Evolutionary conservation across 2,797 vertebrate genomes (phyloP), one percentile per base, ranked within the genome.

Genomic region (Tinamus major): DNA sequence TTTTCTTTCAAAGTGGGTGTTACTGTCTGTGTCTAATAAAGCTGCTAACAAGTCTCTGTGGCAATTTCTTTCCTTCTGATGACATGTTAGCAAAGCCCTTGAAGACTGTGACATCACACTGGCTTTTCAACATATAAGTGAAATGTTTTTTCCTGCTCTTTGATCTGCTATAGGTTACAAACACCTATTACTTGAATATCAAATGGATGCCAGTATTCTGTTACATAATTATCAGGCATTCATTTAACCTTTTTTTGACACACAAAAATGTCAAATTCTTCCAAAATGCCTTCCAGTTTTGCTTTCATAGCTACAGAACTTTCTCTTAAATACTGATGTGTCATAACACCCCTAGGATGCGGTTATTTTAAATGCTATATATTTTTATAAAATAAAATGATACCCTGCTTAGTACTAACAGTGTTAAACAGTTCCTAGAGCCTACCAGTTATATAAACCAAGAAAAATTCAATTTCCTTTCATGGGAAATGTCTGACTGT

Each of bases 21-120:
- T 90, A 79, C 72, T 72, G 26, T 78, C 64, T 82, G 21, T 59
- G 68, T 86, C 85, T 86, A 89, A 92, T 76, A 94, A 84, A 91
- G 58, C 63, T 56, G 49, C 55, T 96, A 93, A 94, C 44, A 90
- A 96, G 41, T 49, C 62, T 92, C 68, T 51, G 74, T 6, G 10
- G 76, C 46, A 84, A 13, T 89, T 79, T 70, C 13, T 75, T 96
- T 86, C 70, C 24, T 91, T 87, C 67, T 88, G 90, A 86, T 46
- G 55, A 6, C 23, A 92, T 71, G 42, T 85, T 95, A 6, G 1
- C 70, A 67, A 70, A 53, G 48, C 18, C 82, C 68, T 92, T 89
- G 64, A 91, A 94, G 33, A 74, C 13, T 55, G 21, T 77, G 70
- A 61, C 79, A 78, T 81, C 72, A 83, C 42, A 7, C 6, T 75